Evolutionary conservation across 2,797 vertebrate genomes (phyloP).

Genomic region (Tragelaphus eurycerus): DNA sequence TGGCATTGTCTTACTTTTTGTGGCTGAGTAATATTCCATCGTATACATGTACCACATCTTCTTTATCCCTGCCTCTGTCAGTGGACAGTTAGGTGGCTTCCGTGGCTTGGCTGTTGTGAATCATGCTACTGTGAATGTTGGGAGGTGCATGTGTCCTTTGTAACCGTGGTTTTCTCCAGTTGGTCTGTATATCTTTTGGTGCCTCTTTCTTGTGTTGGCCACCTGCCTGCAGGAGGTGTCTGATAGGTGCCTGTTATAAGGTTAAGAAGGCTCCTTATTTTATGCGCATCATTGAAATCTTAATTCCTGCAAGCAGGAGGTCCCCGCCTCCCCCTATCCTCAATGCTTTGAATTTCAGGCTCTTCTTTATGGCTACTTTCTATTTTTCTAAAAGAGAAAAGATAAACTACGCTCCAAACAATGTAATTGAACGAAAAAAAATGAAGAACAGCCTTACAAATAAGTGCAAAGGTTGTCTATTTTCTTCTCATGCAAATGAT

Average conservation of each 20-base stretch:
- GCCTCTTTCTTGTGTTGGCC: background rate
- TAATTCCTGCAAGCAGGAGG: background rate
- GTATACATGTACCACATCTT: fast-evolving
- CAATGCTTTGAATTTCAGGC: background rate
- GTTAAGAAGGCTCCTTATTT: background rate
- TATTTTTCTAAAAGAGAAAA: background rate
- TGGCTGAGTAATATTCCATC: background rate
- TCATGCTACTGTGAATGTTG: background rate
- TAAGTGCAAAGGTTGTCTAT: background rate
- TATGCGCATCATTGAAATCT: background rate
- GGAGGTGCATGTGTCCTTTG: fast-evolving
- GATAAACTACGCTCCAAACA: background rate
- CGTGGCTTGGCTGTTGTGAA: background rate
- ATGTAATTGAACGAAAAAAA: background rate
- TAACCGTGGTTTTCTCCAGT: fast-evolving
- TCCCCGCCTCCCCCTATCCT: background rate
- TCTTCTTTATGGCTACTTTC: background rate
- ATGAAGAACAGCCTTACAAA: background rate
- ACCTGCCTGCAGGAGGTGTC: background rate
- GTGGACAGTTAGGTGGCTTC: background rate
- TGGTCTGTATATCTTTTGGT: background rate
- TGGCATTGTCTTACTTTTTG: background rate
- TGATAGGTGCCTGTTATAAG: background rate
- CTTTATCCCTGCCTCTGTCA: background rate
- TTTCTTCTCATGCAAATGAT: background rate